Evolutionary conservation across 2,888 invertebrate genomes (phyloP), one percentile per base, ranked within the genome.

Genomic region (Amblyjoppa fuscipennis): DNA sequence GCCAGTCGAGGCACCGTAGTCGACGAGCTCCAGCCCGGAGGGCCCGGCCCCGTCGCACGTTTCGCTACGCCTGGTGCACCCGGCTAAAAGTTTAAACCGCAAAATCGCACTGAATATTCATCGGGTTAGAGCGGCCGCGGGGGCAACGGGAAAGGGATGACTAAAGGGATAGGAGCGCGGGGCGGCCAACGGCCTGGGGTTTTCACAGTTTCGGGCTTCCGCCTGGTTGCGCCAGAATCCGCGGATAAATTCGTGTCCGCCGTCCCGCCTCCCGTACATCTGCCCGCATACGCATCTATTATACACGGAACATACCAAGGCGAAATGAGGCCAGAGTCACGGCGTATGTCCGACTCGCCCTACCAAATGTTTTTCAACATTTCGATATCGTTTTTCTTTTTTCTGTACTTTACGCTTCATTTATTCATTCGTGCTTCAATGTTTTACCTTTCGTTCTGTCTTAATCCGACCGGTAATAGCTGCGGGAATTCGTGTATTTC

Each of bases 91-190:
- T 93, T 93, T 93, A 86, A 88, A 89, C 91, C 91, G 90, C 92
- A 92, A 93, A 93, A 93, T 93, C 93, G 92, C 89, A 89, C 91
- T 94, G 93, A 93, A 93, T 94, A 94, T 94, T 94, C 93, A 94
- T 93, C 92, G 92, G 87, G 91, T 91, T 91, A 93, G 92, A 92
- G 80, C 91, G 91, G 91, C 53, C 76, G 79, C 34, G 80, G 20
- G 34, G 25, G 51, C 38, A 11, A 20, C 45, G 66, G 70, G 41
- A 41, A 25, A 56, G 41, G 51, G 56, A 53, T 16, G 45, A 41
- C 13, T 53, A 31, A 49, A 20, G 68, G 34, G 41, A 69, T 16
- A 9, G 38, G 2, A 51, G 56, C 31, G 25, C 11, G 69, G 73
- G 74, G 61, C 64, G 59, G 81, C 70, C 74, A 78, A 75, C 70